These are phyloP conservation scores for Ctenopoma multispine DNA, from an alignment of 2,797 vertebrate species.

Conservation along the genomic window DNA sequence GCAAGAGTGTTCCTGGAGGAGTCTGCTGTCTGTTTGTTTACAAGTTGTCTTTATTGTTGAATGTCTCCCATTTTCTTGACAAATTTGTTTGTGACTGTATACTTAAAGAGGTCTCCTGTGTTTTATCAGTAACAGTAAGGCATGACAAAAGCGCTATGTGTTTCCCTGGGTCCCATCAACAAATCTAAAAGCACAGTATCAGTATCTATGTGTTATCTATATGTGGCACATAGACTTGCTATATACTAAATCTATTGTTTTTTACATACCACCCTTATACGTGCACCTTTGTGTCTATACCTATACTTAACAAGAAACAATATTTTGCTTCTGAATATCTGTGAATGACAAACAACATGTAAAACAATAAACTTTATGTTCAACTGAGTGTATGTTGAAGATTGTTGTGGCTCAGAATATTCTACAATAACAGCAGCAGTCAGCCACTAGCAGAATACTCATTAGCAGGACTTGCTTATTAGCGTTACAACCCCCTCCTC, in stretches of 20 bases:
- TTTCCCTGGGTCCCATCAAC: not conserved
- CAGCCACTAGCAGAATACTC: constrained; percentile 9
- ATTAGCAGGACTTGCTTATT: constrained; percentile 30
- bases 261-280: no score
- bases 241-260: no score
- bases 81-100: not conserved
- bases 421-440: constrained; percentile 7
- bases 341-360: no score
- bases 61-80: not conserved
- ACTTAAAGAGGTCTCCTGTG: not conserved
- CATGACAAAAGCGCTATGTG: not conserved
- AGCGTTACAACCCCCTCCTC: constrained; percentile 8
- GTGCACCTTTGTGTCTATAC: no score
- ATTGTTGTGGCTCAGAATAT: not conserved
- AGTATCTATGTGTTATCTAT: not conserved
- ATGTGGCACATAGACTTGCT: no score
- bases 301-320: no score
- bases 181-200: not conserved
- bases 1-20: not conserved
- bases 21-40: not conserved
- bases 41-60: not conserved
- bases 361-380: no score
- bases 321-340: no score
- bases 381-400: no score
- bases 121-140: not conserved